A percentile compares a stretch with the other conserved stretches of the same genome.
These are phyloP conservation scores for Helicoverpa zea DNA, from an alignment of 1,140 invertebrate species.

Conservation along the genomic window DNA sequence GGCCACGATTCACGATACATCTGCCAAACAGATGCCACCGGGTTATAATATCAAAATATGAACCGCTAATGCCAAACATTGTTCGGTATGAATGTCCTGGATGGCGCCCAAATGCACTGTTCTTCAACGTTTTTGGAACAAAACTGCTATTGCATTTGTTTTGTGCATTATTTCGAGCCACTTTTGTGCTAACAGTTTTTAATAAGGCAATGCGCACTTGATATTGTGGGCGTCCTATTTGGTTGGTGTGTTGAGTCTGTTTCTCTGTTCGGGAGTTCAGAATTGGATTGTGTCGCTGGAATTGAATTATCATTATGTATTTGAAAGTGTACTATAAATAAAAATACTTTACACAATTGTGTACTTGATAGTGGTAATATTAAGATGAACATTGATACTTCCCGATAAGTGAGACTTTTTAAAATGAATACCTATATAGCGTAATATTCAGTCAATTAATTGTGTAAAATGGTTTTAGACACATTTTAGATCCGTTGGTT, in stretches of 20 bases:
- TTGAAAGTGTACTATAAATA: too few relatives aligned
- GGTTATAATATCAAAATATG: slow-evolving; percentile 65
- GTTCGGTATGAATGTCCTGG: slow-evolving; percentile 53
- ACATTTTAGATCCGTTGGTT: too few relatives aligned
- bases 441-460: too few relatives aligned
- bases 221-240: background rate
- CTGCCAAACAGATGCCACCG: slow-evolving; percentile 70
- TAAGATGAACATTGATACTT: too few relatives aligned
- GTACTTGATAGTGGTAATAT: too few relatives aligned
- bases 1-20: slow-evolving; percentile 55
- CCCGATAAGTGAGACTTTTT: too few relatives aligned
- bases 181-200: slow-evolving; percentile 21
- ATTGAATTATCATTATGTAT: too few relatives aligned
- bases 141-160: slow-evolving; percentile 22
- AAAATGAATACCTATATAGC: too few relatives aligned
- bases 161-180: slow-evolving; percentile 1
- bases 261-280: too few relatives aligned
- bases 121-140: slow-evolving; percentile 30
- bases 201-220: slow-evolving; percentile 13
- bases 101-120: slow-evolving; percentile 55
- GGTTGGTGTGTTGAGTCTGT: background rate
- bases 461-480: too few relatives aligned
- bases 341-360: too few relatives aligned
- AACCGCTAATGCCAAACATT: slow-evolving; percentile 59
- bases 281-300: too few relatives aligned